Evolutionary conservation across 2,797 vertebrate species (phyloP).

Genomic region (Neosilurus hyrtlii): DNA sequence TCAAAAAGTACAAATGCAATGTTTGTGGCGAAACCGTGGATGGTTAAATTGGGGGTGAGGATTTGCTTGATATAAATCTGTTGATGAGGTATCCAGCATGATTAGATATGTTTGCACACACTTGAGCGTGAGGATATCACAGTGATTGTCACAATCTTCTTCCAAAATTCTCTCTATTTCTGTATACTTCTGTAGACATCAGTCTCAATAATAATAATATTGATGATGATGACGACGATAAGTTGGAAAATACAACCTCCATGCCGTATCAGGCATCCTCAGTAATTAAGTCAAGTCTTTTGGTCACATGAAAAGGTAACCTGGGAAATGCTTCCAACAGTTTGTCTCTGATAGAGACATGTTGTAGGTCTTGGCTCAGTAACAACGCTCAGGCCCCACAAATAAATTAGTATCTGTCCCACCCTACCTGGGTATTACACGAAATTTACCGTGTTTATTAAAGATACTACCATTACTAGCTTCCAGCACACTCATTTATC

Average conservation of each 20-base stretch:
- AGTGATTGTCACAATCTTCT: slow-evolving; percentile 33
- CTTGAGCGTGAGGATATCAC: slow-evolving; percentile 29
- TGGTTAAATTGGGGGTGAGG: slow-evolving; percentile 20
- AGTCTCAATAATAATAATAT: background rate
- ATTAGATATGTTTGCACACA: slow-evolving; percentile 43
- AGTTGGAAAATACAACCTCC: background rate
- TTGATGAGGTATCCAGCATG: slow-evolving; percentile 36
- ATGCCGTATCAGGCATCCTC: background rate
- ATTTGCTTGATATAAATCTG: slow-evolving; percentile 18
- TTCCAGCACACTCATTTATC: background rate
- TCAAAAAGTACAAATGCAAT: slow-evolving; percentile 70
- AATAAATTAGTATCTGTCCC: slow-evolving; percentile 8
- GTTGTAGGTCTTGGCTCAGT: background rate
- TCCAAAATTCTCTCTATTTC: slow-evolving; percentile 27
- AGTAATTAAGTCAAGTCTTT: background rate
- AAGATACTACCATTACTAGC: background rate
- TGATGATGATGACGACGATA: background rate
- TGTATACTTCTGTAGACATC: background rate
- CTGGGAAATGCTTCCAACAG: slow-evolving; percentile 13
- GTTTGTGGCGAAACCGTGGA: slow-evolving; percentile 52
- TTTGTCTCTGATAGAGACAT: background rate
- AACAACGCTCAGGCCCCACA: slow-evolving; percentile 26
- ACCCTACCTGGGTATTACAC: slow-evolving; percentile 18
- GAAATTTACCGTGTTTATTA: slow-evolving; percentile 8
- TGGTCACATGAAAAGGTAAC: background rate